Evolutionary conservation across 2,113 vertebrate species (phyloP), one percentile per base, ranked within the genome.

Genomic region (Stigmatopora argus): DNA sequence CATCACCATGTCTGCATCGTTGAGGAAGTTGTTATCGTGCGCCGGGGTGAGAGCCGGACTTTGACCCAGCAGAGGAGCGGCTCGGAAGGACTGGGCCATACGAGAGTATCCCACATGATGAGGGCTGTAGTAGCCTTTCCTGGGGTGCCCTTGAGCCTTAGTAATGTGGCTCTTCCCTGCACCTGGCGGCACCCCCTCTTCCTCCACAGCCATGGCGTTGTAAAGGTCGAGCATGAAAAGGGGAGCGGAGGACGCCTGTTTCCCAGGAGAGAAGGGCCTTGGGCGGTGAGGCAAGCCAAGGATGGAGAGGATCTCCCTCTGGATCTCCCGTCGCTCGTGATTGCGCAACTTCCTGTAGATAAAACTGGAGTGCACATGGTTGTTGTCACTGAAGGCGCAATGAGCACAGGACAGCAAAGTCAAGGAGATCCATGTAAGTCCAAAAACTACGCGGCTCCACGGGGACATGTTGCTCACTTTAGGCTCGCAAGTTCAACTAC

Each of bases 191-290:
- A 55, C 72, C 70, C 92, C 93, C 62, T 96, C 93, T 66, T 97
- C 95, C 87, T 96, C 97, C 70, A 90, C 94, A 76, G 94, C 87
- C 95, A 98, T 98, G 68, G 96, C 96, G 83, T 99, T 98, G 89
- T 99, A 98, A 19, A 99, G 92, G 90, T 98, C 94, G 87, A 99
- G 91, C 97, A 99, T 99, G 87, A 97, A 99, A n/a, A 97, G 93
- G 48, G 97, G 97, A 44, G 97, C 97, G 31, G 97, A 98, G 63
- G 96, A 94, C 44, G 94, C 93, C 86, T 98, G 96, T 46, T 98
- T 97, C 70, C 95, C 93, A 78, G 95, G 94, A 83, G 96, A 95
- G 87, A 98, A 97, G 64, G 97, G 96, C 88, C 95, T 93, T 78
- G 97, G 97, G 76, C 97, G 95, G 86, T 98, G 97, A 74, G 96